Conservation (phyloP, 2,888 invertebrate genomes). For the Mesorhabditis belari region DNA sequence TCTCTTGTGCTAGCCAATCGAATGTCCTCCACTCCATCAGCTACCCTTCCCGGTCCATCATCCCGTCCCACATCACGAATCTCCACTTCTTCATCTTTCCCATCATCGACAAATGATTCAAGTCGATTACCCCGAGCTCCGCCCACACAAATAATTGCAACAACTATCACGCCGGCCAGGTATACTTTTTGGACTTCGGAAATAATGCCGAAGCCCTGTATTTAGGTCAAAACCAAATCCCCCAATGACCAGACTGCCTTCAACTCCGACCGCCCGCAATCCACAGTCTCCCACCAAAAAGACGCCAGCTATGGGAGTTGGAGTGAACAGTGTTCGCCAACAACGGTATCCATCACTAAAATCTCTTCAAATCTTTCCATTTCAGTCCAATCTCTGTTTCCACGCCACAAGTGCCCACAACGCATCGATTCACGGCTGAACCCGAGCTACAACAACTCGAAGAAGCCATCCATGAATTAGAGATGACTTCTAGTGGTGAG, state of each 20-base stretch:
- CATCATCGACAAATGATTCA: constrained; percentile 5
- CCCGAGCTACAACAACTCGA: constrained; percentile 27
- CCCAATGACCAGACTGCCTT: neutral
- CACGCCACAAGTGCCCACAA: neutral
- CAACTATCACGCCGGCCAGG: neutral
- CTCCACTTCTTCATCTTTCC: constrained; percentile 2
- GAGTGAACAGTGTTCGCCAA: constrained; percentile 13
- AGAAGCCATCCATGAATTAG: constrained; percentile 15
- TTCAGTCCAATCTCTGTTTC: constrained; percentile 7
- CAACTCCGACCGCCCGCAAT: constrained; percentile 3
- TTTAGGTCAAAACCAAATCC: neutral
- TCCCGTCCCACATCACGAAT: neutral
- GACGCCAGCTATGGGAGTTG: constrained; percentile 29
- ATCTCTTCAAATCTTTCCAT: too few species aligned
- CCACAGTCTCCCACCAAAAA: constrained; percentile 26
- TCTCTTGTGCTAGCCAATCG: constrained; percentile 24
- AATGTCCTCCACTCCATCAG: constrained; percentile 13
- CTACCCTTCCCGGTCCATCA: constrained; percentile 2
- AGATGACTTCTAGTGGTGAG: too few species aligned
- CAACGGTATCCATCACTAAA: too few species aligned
- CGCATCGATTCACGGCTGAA: constrained; percentile 7
- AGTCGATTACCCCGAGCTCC: constrained; percentile 19
- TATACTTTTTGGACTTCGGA: constrained; percentile 3
- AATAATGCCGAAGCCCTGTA: neutral
- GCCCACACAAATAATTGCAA: constrained; percentile 7